These are phyloP conservation scores for Zosterops hypoxanthus DNA, from an alignment of 2,113 vertebrate species.

Conservation along the genomic window DNA sequence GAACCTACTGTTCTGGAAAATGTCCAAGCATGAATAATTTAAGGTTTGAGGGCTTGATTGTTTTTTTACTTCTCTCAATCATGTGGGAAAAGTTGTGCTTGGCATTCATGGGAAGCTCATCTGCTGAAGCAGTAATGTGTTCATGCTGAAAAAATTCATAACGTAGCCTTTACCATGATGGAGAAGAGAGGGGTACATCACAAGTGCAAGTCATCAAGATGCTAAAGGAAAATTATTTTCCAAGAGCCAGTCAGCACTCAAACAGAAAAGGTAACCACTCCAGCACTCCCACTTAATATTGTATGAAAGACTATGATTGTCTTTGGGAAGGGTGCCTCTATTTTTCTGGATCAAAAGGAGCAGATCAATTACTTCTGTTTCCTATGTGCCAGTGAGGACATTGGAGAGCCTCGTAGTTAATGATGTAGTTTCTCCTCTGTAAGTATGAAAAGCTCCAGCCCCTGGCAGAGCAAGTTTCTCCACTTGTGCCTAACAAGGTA, in stretches of 20 bases:
- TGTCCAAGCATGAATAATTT: background rate
- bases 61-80: background rate
- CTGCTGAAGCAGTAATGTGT: background rate
- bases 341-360: background rate
- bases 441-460: background rate
- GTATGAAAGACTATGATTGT: background rate
- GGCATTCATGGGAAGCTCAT: background rate
- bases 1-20: background rate
- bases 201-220: background rate
- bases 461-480: background rate
- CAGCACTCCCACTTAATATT: background rate
- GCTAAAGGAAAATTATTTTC: background rate
- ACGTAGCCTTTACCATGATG: background rate
- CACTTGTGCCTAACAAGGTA: background rate
- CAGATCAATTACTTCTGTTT: background rate
- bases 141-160: background rate
- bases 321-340: background rate
- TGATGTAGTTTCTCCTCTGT: background rate
- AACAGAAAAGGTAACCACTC: background rate
- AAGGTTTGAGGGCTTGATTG: background rate
- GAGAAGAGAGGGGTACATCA: background rate
- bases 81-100: background rate
- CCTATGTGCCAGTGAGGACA: background rate
- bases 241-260: background rate
- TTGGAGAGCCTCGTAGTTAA: background rate